A percentile compares a stretch with the other conserved stretches of the same genome.
Evolutionary conservation across 2,797 vertebrate genomes (phyloP).

Genomic region (Propithecus perrieri): DNA sequence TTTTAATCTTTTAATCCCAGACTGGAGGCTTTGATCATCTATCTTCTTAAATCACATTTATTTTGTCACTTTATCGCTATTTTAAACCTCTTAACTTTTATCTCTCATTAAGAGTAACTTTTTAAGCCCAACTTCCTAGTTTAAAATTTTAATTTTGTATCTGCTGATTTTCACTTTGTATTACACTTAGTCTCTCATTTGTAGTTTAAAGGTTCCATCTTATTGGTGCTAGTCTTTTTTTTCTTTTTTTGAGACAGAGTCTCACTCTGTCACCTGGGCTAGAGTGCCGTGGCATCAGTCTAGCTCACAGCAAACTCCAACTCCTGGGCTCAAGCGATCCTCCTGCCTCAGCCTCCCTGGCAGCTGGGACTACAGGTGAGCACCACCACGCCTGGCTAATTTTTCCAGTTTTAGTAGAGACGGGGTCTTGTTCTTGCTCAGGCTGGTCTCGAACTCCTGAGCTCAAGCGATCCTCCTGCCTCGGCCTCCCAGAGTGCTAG

Average conservation of each 20-base stretch:
- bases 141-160: not conserved
- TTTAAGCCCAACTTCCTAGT: not conserved
- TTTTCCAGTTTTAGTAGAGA: no score
- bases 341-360: no score
- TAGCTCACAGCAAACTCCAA: no score
- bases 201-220: not conserved
- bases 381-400: fast-evolving
- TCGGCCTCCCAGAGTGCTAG: no score
- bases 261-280: no score
- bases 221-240: not conserved
- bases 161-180: not conserved
- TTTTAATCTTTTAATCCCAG: conserved; percentile 58
- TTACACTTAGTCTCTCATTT: not conserved
- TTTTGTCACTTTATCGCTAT: conserved; percentile 30
- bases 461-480: no score
- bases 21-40: conserved; percentile 50
- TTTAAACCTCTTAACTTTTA: conserved; percentile 40
- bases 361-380: no score
- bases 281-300: no score
- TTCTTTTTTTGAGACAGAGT: no score
- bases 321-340: no score
- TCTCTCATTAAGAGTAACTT: not conserved
- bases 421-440: no score
- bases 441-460: no score
- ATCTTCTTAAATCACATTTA: conserved; percentile 36